phyloP scores from a whole-genome alignment of 2,888 invertebrate genomes.

The Lamellibrachia columna region DNA sequence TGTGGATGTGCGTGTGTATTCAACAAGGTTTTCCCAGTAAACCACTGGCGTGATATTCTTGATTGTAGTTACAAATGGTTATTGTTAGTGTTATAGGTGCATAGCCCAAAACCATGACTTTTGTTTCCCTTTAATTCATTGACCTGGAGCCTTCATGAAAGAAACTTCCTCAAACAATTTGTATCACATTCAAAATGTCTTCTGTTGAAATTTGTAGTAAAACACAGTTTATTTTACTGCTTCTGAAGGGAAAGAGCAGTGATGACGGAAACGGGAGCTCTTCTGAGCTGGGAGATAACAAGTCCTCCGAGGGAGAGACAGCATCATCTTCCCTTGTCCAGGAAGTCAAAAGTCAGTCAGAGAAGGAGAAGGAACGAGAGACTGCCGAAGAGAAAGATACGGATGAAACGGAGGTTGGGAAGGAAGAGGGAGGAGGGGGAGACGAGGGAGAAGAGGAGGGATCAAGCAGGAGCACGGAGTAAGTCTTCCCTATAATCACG shows the following conservation, averaged over 20 bases:
- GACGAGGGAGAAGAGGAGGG: conserved; percentile 22
- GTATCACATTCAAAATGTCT: neutral
- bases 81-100: no score
- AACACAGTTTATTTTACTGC: no score
- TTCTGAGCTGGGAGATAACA: neutral
- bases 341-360: neutral
- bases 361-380: neutral
- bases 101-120: no score
- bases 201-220: neutral
- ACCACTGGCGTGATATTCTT: no score
- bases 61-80: no score
- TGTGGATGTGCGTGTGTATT: no score
- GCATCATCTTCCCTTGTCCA: neutral
- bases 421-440: conserved; percentile 23
- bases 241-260: neutral
- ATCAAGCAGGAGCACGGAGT: neutral
- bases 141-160: no score
- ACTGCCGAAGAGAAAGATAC: conserved; percentile 18
- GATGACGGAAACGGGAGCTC: neutral
- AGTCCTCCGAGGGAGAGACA: neutral
- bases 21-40: no score
- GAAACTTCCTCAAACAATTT: neutral
- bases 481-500: neutral
- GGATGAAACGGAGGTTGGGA: conserved; percentile 21
- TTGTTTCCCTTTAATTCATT: no score